These are phyloP conservation scores for Dasyurus viverrinus DNA, from an alignment of 2,113 vertebrate species.

Conservation along the genomic window DNA sequence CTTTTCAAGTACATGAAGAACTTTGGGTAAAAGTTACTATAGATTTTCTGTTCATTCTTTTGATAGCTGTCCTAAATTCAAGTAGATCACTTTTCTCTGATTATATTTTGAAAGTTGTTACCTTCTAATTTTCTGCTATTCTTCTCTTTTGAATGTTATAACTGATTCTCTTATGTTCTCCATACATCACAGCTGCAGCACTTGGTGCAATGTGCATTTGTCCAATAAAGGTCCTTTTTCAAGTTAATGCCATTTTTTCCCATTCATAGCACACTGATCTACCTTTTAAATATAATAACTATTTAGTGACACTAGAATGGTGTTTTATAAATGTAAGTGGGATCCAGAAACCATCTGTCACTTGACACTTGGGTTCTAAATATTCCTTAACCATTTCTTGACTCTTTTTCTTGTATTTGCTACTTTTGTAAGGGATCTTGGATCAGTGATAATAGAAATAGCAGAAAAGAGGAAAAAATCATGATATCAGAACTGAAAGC, in stretches of 20 bases:
- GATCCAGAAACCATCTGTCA: not conserved
- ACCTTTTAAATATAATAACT: not conserved
- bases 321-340: not conserved
- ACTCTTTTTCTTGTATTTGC: not conserved
- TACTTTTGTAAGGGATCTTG: not conserved
- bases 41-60: not conserved
- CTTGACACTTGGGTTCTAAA: not conserved
- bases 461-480: not conserved
- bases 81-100: not conserved
- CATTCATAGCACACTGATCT: not conserved
- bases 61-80: not conserved
- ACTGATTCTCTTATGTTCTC: not conserved
- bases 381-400: not conserved
- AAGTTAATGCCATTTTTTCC: not conserved
- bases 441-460: not conserved
- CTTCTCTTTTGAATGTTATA: not conserved
- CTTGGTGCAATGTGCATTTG: not conserved
- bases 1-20: not conserved
- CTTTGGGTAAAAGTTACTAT: not conserved
- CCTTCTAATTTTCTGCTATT: not conserved
- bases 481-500: constrained; percentile 21
- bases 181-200: not conserved
- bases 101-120: not conserved
- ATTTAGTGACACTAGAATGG: not conserved
- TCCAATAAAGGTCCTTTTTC: not conserved